Percentiles rank a stretch among this genome's conserved stretches.
phyloP scores from a whole-genome alignment of 37 sponge, comb jelly and placozoan genomes.

The Cliona cf. orientalis region DNA sequence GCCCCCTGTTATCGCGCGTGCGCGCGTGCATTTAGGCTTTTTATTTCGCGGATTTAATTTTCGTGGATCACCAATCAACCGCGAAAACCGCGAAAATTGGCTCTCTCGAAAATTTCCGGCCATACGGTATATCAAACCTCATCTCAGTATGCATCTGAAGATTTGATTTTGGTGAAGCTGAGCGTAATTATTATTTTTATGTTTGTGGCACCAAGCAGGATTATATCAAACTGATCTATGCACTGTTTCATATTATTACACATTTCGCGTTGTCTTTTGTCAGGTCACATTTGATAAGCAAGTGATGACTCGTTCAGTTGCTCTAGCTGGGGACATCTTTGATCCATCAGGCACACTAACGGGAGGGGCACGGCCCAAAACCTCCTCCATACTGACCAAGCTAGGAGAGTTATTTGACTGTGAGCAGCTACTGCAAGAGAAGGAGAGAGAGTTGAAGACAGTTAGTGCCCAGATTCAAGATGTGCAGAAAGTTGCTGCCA shows the following conservation, averaged over 20 bases:
- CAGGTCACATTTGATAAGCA: constrained; percentile 91
- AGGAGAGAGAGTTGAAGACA: constrained; percentile 20
- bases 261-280: background rate
- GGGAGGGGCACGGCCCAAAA: constrained; percentile 76
- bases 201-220: too few species aligned
- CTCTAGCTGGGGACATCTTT: constrained; percentile 91
- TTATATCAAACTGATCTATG: too few species aligned
- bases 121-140: too few species aligned
- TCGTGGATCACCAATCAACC: too few species aligned
- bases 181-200: too few species aligned
- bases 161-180: too few species aligned
- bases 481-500: constrained; percentile 52
- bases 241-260: background rate
- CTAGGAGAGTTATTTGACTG: constrained; percentile 55
- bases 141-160: too few species aligned
- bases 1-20: too few species aligned
- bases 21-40: too few species aligned
- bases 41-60: too few species aligned
- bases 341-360: constrained; percentile 93
- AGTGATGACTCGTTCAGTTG: constrained; percentile 75
- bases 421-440: constrained; percentile 48
- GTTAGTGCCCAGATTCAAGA: constrained; percentile 37
- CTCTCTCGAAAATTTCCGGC: too few species aligned
- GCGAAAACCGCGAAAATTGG: too few species aligned
- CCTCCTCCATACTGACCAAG: constrained; percentile 56